A percentile compares a stretch with the other conserved stretches of the same genome.
Conservation (phyloP, 2,113 vertebrate species). For the Poeciliopsis occidentalis region DNA sequence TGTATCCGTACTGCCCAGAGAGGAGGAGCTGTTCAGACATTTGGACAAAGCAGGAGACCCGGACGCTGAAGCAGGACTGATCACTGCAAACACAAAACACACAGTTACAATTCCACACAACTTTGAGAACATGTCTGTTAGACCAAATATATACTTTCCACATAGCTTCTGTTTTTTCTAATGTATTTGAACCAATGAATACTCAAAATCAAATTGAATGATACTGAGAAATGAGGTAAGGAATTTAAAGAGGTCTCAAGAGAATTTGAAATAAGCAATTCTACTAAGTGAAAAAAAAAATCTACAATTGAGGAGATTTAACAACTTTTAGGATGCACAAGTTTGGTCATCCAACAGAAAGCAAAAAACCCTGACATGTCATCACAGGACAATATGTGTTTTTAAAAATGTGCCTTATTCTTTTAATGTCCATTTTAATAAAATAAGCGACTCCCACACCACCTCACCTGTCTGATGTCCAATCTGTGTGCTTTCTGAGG, state of each 20-base stretch:
- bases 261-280: neutral
- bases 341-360: too few relatives aligned
- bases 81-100: slow-evolving; percentile 50
- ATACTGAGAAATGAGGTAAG: neutral
- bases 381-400: too few relatives aligned
- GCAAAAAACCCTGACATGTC: too few relatives aligned
- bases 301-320: too few relatives aligned
- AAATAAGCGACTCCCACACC: neutral
- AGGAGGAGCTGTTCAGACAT: slow-evolving; percentile 83
- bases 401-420: too few relatives aligned
- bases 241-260: neutral
- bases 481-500: slow-evolving; percentile 87
- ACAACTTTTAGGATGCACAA: too few relatives aligned
- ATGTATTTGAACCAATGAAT: neutral
- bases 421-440: neutral
- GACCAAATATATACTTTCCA: neutral
- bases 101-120: neutral
- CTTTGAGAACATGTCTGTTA: neutral
- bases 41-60: slow-evolving; percentile 87
- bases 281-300: too few relatives aligned
- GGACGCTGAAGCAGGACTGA: slow-evolving; percentile 85
- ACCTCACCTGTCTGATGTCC: slow-evolving; percentile 89
- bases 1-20: slow-evolving; percentile 78
- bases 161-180: neutral
- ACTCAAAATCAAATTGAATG: neutral